These are phyloP conservation scores for Pedionomus torquatus DNA, from an alignment of 2,113 vertebrate species.

Conservation along the genomic window DNA sequence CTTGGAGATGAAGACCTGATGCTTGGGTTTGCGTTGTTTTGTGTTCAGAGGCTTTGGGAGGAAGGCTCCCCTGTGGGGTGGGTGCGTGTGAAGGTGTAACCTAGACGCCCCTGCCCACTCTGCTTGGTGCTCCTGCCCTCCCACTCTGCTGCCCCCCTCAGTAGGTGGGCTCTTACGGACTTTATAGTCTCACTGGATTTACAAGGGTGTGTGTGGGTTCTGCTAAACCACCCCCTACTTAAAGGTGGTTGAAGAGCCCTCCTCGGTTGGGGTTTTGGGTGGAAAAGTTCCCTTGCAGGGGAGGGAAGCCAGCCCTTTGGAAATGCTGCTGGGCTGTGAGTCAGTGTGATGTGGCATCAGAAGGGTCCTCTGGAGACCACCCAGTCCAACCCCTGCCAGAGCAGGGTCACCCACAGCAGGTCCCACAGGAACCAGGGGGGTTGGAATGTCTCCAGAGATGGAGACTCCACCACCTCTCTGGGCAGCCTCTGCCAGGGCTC, in stretches of 20 bases:
- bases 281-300: neutral
- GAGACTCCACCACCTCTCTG: too few relatives aligned
- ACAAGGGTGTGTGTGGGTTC: neutral
- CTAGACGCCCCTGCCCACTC: neutral
- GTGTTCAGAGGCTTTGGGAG: neutral
- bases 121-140: neutral
- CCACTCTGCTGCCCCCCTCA: neutral
- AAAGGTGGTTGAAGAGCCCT: neutral
- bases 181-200: neutral
- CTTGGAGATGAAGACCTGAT: neutral
- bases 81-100: neutral
- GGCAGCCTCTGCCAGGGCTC: too few relatives aligned
- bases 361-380: too few relatives aligned
- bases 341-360: too few relatives aligned
- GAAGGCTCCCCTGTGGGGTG: neutral
- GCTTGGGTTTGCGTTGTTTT: neutral
- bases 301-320: neutral
- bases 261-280: neutral
- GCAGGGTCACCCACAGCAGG: too few relatives aligned
- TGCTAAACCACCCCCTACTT: neutral
- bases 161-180: neutral
- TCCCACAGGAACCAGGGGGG: too few relatives aligned
- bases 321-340: neutral
- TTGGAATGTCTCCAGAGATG: too few relatives aligned
- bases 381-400: too few relatives aligned